These are phyloP conservation scores for Automeris io DNA, from an alignment of 2,888 invertebrate species.

Conservation along the genomic window DNA sequence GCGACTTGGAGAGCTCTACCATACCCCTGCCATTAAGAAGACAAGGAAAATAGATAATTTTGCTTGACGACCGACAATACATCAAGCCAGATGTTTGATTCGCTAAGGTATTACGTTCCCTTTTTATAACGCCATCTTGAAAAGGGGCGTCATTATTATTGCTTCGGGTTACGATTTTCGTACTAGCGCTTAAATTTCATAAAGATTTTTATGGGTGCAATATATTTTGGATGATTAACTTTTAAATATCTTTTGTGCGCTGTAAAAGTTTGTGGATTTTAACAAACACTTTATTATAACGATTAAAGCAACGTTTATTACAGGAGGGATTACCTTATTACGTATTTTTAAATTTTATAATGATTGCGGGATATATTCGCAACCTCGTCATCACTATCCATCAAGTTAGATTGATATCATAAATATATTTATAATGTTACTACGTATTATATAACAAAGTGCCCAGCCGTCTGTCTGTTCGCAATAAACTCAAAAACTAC, in stretches of 20 bases:
- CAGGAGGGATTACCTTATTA: not conserved
- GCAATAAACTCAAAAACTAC: no score
- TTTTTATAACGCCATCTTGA: conserved; percentile 30
- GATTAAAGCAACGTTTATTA: not conserved
- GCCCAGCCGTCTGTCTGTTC: no score
- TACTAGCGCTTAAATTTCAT: conserved; percentile 32
- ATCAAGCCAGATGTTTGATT: conserved; percentile 49
- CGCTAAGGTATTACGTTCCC: conserved; percentile 34
- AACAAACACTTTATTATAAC: not conserved
- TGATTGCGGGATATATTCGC: no score
- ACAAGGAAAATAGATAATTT: conserved; percentile 49
- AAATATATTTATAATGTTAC: no score
- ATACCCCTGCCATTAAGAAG: conserved; percentile 33
- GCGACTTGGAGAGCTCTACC: no score
- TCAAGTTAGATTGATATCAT: no score
- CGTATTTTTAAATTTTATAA: no score
- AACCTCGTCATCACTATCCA: no score
- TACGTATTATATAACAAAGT: no score
- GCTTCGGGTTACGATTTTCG: conserved; percentile 32
- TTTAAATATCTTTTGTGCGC: conserved; percentile 15
- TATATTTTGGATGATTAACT: conserved; percentile 29
- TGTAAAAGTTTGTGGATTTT: not conserved
- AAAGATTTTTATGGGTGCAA: conserved; percentile 36
- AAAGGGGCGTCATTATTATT: conserved; percentile 30
- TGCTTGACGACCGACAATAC: conserved; percentile 43